Conservation (phyloP, 2,888 invertebrate genomes). For the Eremobia ochroleuca region DNA sequence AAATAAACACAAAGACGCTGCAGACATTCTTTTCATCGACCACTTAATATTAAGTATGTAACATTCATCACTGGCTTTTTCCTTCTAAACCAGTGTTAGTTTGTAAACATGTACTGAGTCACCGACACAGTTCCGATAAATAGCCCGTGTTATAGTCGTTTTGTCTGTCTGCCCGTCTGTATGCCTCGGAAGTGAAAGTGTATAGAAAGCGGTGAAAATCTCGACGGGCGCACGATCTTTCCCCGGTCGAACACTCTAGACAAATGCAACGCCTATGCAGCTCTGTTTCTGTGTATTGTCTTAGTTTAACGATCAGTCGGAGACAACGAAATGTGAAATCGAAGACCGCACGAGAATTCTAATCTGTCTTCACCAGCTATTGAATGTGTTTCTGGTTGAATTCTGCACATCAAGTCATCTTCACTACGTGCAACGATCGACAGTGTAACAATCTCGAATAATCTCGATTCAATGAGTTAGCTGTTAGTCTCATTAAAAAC, state of each 20-base stretch:
- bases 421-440: conserved; percentile 23
- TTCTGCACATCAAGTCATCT: neutral
- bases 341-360: conserved; percentile 43
- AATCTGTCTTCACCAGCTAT: conserved; percentile 33
- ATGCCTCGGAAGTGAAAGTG: conserved; percentile 83
- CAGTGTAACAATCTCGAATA: conserved; percentile 37
- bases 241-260: conserved; percentile 70
- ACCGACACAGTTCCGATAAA: conserved; percentile 75
- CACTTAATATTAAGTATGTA: conserved; percentile 24
- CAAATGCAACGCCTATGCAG: conserved; percentile 77
- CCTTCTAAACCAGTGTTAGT: conserved; percentile 62
- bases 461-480: conserved; percentile 40
- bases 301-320: conserved; percentile 50
- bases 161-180: conserved; percentile 75
- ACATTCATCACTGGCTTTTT: conserved; percentile 58
- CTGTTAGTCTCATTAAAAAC: conserved; percentile 55
- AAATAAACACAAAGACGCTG: conserved; percentile 4
- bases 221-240: conserved; percentile 73
- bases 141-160: conserved; percentile 74
- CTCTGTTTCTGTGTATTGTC: conserved; percentile 63
- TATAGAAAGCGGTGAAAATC: conserved; percentile 83
- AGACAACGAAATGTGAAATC: conserved; percentile 60
- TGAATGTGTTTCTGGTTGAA: conserved; percentile 12
- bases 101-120: conserved; percentile 77
- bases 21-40: conserved; percentile 24